Base-by-base conservation (phyloP, 2,888 invertebrate species). In the Catotricha subobsoleta region DNA sequence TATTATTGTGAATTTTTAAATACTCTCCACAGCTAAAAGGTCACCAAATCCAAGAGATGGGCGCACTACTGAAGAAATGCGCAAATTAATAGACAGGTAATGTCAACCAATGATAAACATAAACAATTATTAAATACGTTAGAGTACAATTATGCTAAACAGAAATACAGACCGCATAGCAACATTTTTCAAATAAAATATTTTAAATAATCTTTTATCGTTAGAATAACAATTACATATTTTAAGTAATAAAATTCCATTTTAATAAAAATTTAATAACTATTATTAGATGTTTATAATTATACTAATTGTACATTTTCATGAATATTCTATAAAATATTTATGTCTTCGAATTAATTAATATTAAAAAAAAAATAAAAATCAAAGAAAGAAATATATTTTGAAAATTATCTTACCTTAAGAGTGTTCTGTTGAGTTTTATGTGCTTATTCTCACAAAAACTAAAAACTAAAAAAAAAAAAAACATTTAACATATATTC, bases 61-160 rank as follows among this genome's bases (percentile, higher is more conserved):
- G 72, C 79, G 84, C 78, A 78, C 83, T 71, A 83, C 80, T 69
- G 90, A 88, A 74, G 88, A 88, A 77, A 87, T 88, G 83, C 80
- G 90, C 72, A 88, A 87, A 78, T 82, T 88, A 71, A 83, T 90
- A 72, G 90, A 90, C 79, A 88, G 87, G 88, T 88, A 77, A 83
- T 77, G 80, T 25, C 10, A 10, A 25, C 25, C 25, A 10, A 25
- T 25, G 25, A 25, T 25, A 25, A 25, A 25, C 25, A 25, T 8
- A 25, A 25, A 25, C 25, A 25, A 18, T n/a, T n/a, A 33, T 19
- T 16, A 33, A 33, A 33, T 6, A 33, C 19, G 16, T 16, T 36
- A 30, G 19, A 33, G 19, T 33, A 12, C 33, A 16, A 33, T 33
- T 33, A 19, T 33, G 4, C 18, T 9, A 33, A 16, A 33, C 10